Base-by-base conservation (phyloP, 2,797 vertebrate genomes). In the Enteromius thamalakanensis region DNA sequence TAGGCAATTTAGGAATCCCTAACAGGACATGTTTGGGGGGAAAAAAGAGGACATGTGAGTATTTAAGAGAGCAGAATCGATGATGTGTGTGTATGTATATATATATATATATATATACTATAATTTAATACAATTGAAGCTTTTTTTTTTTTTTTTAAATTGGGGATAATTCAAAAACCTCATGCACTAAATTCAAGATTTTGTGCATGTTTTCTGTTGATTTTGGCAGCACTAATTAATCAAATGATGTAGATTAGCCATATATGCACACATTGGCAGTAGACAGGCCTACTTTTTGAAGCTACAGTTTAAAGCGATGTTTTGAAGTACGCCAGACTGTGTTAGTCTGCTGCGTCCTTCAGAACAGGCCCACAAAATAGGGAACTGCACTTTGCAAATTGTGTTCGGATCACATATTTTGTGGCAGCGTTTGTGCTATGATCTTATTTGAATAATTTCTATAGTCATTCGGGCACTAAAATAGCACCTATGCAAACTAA, bases 361-460 rank as follows among this genome's bases (percentile, higher is more conserved):
- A 45, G 40, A 47, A 11, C 6, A 19, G 19, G 19, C 71, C 17
- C 49, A 55, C 71, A 29, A 29, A 6, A 77, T 45, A 55, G 4
- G 8, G 14, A 76, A 45, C 8, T 42, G 32, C 34, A 40, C 15
- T 64, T 29, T 47, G 40, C 15, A 47, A 62, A 78, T 47, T 62
- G 76, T 11, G 14, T 47, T 77, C 5, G 11, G 58, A 23, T 23
- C 17, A n/a, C 6, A 19, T 64, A 23, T 32, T 64, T 47, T 47
- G n/a, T 77, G 37, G 37, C 14, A 60, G 2, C 14, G 1, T 45
- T 45, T 77, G 21, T 32, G 6, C 37, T 60, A 47, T 19, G 17
- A 64, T 60, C 23, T 64, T 21, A 65, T 78, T 78, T 78, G 34
- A 58, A 58, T 76, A 23, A 40, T 58, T 78, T 32, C 5, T 65